Evolutionary conservation across 2,888 invertebrate genomes (phyloP), one percentile per base, ranked within the genome.

Genomic region (Selenia dentaria): DNA sequence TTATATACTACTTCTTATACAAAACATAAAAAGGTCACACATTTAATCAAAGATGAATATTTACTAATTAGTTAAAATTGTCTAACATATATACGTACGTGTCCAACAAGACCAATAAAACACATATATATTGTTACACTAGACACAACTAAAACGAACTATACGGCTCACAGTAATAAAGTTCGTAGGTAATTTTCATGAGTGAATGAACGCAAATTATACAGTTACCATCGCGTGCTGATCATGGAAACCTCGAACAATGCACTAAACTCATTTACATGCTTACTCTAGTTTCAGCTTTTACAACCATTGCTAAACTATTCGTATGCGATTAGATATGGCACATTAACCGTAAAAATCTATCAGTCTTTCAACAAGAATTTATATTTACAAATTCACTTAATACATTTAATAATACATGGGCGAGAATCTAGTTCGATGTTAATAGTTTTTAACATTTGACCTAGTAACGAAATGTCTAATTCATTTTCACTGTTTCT

Each of bases 321-420:
- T 59, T 55, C 54, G 48, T n/a, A n/a, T 55, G 57, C 64, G 64
- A 57, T 67, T 55, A 77, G 80, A 85, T 84, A 87, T 88, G 89
- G 89, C 89, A 88, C 87, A 78, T 79, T 74, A 60, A 75, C 69
- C 72, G 70, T 87, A 83, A 55, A 78, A 78, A 74, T 64, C 85
- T 88, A 88, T 89, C 89, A 89, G 89, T 89, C 89, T 88, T 88
- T 80, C 51, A 70, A 70, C 61, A 70, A 67, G 63, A 73, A 63
- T 70, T 68, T 68, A 65, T 70, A 69, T 74, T 64, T 76, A 71
- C 70, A 71, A 59, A 55, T 62, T 10, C 26, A 31, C 39, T 34
- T 39, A 13, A 35, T 31, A 2, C 38, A 43, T 27, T 27, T 12
- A 10, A 9, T 5, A 18, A 5, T 13, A 39, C 35, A 26, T 25